Percentiles rank a stretch among this genome's conserved stretches.
Evolutionary conservation across 2,113 vertebrate species (phyloP).

Genomic region (Pitta sordida): DNA sequence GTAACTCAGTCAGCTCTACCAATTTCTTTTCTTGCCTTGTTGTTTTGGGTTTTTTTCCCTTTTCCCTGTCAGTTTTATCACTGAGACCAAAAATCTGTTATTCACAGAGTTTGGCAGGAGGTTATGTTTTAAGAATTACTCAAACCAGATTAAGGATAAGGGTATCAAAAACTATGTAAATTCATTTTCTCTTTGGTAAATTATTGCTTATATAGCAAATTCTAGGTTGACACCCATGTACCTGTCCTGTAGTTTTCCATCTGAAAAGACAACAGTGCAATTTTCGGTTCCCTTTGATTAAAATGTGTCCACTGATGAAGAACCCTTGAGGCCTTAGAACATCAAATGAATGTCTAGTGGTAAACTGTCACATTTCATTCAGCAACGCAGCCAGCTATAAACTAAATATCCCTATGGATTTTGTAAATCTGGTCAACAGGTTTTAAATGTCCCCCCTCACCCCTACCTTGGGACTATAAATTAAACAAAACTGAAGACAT

Average conservation of each 20-base stretch:
- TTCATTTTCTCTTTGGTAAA: background rate
- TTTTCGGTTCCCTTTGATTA: background rate
- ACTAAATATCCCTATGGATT: constrained; percentile 19
- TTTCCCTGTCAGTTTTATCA: background rate
- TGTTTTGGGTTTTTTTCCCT: background rate
- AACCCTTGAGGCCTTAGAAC: background rate
- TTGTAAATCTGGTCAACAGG: constrained; percentile 43
- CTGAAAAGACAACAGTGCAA: background rate
- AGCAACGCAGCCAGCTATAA: constrained; percentile 2
- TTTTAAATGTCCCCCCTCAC: background rate
- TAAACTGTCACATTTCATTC: constrained; percentile 12
- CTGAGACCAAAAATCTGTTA: constrained; percentile 15
- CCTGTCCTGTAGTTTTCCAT: background rate
- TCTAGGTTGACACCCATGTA: background rate
- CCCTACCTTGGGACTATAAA: constrained; percentile 39
- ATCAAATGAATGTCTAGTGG: background rate
- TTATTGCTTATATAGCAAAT: background rate
- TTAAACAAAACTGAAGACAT: constrained; percentile 46
- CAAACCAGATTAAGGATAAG: background rate
- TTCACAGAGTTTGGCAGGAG: background rate
- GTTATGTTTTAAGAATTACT: background rate
- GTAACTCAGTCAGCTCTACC: background rate
- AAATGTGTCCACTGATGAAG: background rate
- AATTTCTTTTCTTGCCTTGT: background rate
- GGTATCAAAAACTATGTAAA: background rate